Evolutionary conservation across 2,113 vertebrate species (phyloP).

Genomic region (Gobio gobio): DNA sequence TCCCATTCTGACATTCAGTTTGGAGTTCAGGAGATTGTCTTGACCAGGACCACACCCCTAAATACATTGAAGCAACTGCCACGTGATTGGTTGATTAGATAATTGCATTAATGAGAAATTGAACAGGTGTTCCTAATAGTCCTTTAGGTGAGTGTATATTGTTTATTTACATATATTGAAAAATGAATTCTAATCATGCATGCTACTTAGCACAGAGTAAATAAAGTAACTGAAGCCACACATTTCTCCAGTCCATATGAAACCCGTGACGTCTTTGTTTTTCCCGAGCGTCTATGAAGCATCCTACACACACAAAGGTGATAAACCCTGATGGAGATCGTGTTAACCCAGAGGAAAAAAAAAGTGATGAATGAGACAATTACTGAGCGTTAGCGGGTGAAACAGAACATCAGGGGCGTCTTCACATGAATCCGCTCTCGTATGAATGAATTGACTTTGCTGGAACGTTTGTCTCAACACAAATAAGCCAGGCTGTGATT

Average conservation of each 20-base stretch:
- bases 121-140: no score
- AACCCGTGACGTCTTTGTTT: not conserved
- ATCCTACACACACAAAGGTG: not conserved
- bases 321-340: conserved; percentile 11
- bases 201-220: not conserved
- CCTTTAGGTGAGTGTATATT: no score
- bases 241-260: not conserved
- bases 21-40: no score
- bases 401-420: not conserved
- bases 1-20: no score
- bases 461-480: not conserved
- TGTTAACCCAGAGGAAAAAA: not conserved
- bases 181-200: not conserved
- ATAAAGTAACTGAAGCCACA: not conserved
- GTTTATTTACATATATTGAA: no score
- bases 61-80: no score
- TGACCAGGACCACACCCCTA: no score
- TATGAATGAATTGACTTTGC: not conserved
- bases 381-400: not conserved
- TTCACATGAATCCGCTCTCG: not conserved
- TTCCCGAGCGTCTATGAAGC: not conserved
- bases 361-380: conserved; percentile 28
- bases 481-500: conserved; percentile 8
- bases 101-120: no score
- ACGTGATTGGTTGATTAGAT: no score